These are phyloP conservation scores for Ennomos quercinarius DNA, from an alignment of 2,888 invertebrate genomes.

Conservation along the genomic window DNA sequence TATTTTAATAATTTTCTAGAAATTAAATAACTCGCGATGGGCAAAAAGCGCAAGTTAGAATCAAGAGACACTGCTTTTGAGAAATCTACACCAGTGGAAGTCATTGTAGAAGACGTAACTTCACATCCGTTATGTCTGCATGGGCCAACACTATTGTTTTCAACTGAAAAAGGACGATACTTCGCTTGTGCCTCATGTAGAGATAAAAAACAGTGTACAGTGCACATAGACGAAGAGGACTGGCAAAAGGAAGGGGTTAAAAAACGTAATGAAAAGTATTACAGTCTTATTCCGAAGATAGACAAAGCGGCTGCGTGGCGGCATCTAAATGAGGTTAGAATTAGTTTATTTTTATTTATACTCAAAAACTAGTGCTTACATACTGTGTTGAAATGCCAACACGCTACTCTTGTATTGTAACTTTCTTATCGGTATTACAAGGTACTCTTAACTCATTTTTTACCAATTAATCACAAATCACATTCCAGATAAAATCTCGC, in stretches of 20 bases:
- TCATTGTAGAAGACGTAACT: constrained; percentile 83
- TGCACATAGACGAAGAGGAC: constrained; percentile 86
- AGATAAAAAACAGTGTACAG: constrained; percentile 90
- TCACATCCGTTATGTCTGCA: constrained; percentile 90
- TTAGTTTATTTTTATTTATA: background rate
- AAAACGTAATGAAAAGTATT: constrained; percentile 76
- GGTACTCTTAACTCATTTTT: background rate
- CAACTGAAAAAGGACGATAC: constrained; percentile 85
- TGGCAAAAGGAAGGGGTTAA: constrained; percentile 82
- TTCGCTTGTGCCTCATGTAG: constrained; percentile 95
- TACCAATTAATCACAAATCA: background rate
- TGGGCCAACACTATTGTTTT: constrained; percentile 91
- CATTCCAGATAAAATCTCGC: constrained; percentile 68
- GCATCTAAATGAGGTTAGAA: constrained; percentile 77
- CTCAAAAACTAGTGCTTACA: background rate
- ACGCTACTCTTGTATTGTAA: too few species aligned
- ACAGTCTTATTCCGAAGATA: constrained; percentile 74
- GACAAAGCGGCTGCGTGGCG: constrained; percentile 83
- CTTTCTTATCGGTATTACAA: too few species aligned
- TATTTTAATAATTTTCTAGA: too few species aligned
- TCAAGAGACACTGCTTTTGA: constrained; percentile 42
- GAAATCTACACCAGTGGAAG: constrained; percentile 73
- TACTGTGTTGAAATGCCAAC: too few species aligned
- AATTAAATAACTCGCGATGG: constrained; percentile 50
- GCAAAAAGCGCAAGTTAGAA: constrained; percentile 67